Percentiles rank a stretch among this genome's conserved stretches.
Evolutionary conservation across 2,888 invertebrate genomes (phyloP).

Genomic region (Watsonalla binaria): DNA sequence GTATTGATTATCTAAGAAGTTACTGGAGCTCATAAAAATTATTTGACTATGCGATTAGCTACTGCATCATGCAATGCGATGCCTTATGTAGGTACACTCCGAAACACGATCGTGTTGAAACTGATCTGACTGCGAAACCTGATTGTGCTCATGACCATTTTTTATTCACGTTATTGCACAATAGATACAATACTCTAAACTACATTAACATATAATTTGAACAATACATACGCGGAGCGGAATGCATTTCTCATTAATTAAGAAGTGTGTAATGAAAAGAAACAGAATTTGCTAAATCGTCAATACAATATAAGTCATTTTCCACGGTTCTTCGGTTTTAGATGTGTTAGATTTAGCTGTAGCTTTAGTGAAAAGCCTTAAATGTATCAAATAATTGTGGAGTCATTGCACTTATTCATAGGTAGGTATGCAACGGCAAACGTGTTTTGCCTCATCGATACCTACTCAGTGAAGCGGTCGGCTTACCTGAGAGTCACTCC

Average conservation of each 20-base stretch:
- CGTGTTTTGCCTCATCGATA: conserved; percentile 67
- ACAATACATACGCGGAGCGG: too few relatives aligned
- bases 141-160: conserved; percentile 18
- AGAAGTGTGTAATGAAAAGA: neutral
- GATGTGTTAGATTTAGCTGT: conserved; percentile 2
- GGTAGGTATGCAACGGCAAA: conserved; percentile 66
- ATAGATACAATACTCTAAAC: conserved; percentile 11
- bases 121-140: conserved; percentile 13
- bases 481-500: conserved; percentile 75
- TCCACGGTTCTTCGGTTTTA: neutral
- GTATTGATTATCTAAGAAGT: neutral
- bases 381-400: conserved; percentile 48
- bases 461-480: conserved; percentile 37
- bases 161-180: conserved; percentile 18
- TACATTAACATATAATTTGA: neutral
- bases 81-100: neutral
- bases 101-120: neutral
- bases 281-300: too few relatives aligned
- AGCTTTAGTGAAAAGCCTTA: conserved; percentile 18
- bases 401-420: conserved; percentile 72
- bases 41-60: neutral
- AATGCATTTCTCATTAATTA: neutral
- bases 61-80: neutral
- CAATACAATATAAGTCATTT: too few relatives aligned
- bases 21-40: neutral